Evolutionary conservation across 2,797 vertebrate genomes (phyloP).

Genomic region (Chelidonichthys spinosus): DNA sequence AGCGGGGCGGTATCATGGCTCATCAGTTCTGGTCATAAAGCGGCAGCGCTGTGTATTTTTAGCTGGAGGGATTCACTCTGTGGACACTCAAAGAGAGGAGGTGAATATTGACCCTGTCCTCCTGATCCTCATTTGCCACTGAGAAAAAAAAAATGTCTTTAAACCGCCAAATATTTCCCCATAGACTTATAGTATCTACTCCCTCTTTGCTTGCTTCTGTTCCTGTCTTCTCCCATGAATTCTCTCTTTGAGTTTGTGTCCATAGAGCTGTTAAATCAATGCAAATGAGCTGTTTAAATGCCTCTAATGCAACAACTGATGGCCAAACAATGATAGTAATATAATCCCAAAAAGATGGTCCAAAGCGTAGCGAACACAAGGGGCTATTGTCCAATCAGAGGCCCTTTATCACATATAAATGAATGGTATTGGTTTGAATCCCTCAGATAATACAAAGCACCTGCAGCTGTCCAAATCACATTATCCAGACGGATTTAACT

Average conservation of each 20-base stretch:
- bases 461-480: slow-evolving; percentile 36
- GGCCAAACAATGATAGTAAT: background rate
- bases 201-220: background rate
- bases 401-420: background rate
- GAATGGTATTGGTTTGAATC: slow-evolving; percentile 39
- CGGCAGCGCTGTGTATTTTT: slow-evolving; percentile 67
- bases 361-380: background rate
- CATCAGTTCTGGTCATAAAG: slow-evolving; percentile 74
- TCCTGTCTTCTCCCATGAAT: background rate
- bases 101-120: slow-evolving; percentile 71
- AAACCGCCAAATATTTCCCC: slow-evolving; percentile 12
- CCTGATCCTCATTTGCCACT: slow-evolving; percentile 46
- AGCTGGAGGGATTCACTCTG: slow-evolving; percentile 61
- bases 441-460: slow-evolving; percentile 32
- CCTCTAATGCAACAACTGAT: slow-evolving; percentile 22
- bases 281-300: background rate
- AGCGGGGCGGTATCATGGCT: slow-evolving; percentile 63
- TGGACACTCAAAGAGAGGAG: slow-evolving; percentile 40
- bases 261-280: slow-evolving; percentile 28
- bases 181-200: background rate
- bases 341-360: background rate
- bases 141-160: slow-evolving; percentile 36
- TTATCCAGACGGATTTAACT: slow-evolving; percentile 41
- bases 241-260: slow-evolving; percentile 1
- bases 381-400: background rate